A percentile compares a stretch with the other conserved stretches of the same genome.
These are phyloP conservation scores for Halocynthia roretzi DNA, from an alignment of 23 tunicate genomes.

Conservation along the genomic window DNA sequence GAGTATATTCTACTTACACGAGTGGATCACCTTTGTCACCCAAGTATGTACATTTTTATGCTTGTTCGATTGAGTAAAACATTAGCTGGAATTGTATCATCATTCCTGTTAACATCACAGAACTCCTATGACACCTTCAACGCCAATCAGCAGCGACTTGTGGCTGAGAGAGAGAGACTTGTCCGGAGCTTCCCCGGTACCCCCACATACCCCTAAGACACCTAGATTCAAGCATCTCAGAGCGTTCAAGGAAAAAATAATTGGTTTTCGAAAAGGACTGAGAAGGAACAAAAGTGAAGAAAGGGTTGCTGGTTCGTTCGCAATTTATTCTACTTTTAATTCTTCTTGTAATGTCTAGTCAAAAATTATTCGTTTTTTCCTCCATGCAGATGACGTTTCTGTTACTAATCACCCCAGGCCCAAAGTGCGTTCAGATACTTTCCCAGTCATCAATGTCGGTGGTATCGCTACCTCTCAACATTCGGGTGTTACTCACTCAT, in stretches of 20 bases:
- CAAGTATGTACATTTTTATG: neutral
- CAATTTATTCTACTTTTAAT: neutral
- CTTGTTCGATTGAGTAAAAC: neutral
- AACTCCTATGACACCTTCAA: constrained; percentile 80
- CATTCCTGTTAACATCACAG: constrained; percentile 2
- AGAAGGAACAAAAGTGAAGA: constrained; percentile 68
- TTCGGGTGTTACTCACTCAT: neutral
- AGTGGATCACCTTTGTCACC: constrained; percentile 57
- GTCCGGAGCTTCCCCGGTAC: neutral
- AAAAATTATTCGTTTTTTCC: neutral
- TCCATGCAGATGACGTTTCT: neutral
- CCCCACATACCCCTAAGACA: constrained; percentile 50
- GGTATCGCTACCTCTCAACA: neutral
- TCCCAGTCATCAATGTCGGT: neutral
- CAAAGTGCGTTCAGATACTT: constrained; percentile 14
- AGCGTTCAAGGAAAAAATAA: constrained; percentile 30
- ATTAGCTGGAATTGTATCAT: neutral
- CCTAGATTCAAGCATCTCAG: constrained; percentile 44
- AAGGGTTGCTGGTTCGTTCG: constrained; percentile 19
- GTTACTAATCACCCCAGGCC: neutral
- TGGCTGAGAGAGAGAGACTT: constrained; percentile 30
- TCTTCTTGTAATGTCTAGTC: neutral
- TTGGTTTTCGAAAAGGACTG: constrained; percentile 22
- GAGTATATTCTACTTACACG: neutral
- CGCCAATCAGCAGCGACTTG: constrained; percentile 53